Conservation (phyloP, 2,113 vertebrate species). For the Alouatta palliata region DNA sequence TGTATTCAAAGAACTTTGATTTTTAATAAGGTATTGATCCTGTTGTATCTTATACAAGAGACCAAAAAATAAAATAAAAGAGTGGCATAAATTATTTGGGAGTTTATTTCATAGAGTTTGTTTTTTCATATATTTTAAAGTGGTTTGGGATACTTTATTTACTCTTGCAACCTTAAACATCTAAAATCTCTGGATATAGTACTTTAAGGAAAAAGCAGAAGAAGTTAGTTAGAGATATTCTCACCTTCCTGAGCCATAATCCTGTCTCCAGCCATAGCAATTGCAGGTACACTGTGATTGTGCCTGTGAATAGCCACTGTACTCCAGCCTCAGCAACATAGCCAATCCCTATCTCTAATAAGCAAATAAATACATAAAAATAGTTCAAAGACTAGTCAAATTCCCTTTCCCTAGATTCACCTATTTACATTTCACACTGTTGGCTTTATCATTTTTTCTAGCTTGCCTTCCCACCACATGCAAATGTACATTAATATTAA, state of each 20-base stretch:
- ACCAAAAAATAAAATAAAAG: background rate
- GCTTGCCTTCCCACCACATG: background rate
- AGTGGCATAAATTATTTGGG: background rate
- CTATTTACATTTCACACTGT: background rate
- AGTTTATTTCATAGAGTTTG: background rate
- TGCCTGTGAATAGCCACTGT: background rate
- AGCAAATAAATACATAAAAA: background rate
- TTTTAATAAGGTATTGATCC: background rate
- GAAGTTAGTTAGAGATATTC: background rate
- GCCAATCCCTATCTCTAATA: background rate
- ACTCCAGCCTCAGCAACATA: background rate
- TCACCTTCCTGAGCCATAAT: background rate
- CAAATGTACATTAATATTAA: background rate
- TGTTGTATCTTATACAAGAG: background rate
- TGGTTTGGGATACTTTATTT: background rate
- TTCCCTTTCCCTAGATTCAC: background rate
- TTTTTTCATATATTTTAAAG: slow-evolving; percentile 8
- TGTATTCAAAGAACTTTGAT: background rate
- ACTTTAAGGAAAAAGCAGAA: background rate
- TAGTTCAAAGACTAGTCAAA: background rate
- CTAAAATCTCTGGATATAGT: background rate
- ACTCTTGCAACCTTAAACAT: slow-evolving; percentile 3
- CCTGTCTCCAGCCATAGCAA: background rate
- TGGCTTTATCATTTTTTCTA: background rate
- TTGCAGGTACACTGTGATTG: background rate